Evolutionary conservation across 2,888 invertebrate genomes (phyloP), one percentile per base, ranked within the genome.

Genomic region (Lithodes maja): DNA sequence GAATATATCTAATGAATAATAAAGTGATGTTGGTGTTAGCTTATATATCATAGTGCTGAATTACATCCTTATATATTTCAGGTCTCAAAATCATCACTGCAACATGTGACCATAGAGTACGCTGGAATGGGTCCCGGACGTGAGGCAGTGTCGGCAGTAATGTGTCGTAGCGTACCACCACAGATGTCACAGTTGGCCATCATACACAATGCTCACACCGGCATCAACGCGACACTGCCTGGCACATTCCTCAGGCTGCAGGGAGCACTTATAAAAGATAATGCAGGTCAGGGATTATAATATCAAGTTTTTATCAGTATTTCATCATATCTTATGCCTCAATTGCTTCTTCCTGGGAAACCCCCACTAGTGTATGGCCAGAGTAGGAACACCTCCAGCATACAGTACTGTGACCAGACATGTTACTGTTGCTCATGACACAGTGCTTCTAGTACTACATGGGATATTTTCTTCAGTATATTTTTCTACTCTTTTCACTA

Each of bases 111-210:
- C 92, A 96, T 99, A 91, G 95, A 96, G 94, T 86, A 97, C 93
- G 99, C 98, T 1, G 99, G 99, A 2, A 86, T 87, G 84, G 91
- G 92, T 5, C 89, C 91, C 2, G 77, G 96, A 87, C 78, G 92
- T 69, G 89, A 90, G 77, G 86, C 90, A 33, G 82, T 82, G 69
- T 90, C 98, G 92, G 98, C 98, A 2, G 94, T 99, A 93, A 96
- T 98, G 93, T 95, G 97, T n/a, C 95, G 96, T 92, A 98, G 98
- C 50, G 96, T 97, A 55, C 98, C 99, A 0, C 99, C 99, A 0
- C 94, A 96, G 84, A 96, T 99, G 95, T 95, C 96, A 92, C 96
- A 97, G 92, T 95, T 99, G 89, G 96, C 96, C 92, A 95, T 99
- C 92, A 95, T 96, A 77, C 96, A 97, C 93, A 98, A 98, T 9